A percentile compares a stretch with the other conserved stretches of the same genome.
Conservation (phyloP, 92 coral and sea anemone genomes). For the Diadumene lineata region DNA sequence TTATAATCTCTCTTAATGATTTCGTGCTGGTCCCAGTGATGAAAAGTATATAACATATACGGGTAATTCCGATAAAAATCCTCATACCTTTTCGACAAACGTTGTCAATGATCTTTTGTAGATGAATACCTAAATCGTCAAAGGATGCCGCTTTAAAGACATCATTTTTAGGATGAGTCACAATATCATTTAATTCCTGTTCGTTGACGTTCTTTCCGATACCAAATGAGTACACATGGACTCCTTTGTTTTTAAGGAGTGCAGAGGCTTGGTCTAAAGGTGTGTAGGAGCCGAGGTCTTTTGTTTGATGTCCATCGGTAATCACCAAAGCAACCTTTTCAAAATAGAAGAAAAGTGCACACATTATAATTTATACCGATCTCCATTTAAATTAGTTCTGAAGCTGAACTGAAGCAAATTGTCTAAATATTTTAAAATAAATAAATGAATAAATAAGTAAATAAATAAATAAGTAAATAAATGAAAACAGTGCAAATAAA, state of each 20-base stretch:
- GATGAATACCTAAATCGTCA: neutral
- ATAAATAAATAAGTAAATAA: too few species aligned
- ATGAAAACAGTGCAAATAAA: too few species aligned
- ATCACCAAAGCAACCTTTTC: constrained; percentile 44
- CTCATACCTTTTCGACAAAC: constrained; percentile 17
- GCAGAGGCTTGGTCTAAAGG: constrained; percentile 17
- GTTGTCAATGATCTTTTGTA: constrained; percentile 8
- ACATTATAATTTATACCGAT: too few species aligned
- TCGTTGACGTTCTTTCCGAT: constrained; percentile 21
- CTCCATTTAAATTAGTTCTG: too few species aligned
- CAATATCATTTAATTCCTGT: constrained; percentile 12
- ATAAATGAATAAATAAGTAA: too few species aligned
- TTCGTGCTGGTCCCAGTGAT: too few species aligned
- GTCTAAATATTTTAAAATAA: too few species aligned
- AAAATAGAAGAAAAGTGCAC: neutral
- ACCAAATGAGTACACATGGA: constrained; percentile 16
- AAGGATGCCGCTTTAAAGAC: constrained; percentile 3
- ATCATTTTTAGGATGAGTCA: constrained; percentile 1
- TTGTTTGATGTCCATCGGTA: constrained; percentile 47
- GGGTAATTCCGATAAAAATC: neutral
- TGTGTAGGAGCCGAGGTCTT: constrained; percentile 13
- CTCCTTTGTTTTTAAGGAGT: constrained; percentile 7
- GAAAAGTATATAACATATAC: too few species aligned
- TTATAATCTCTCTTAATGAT: too few species aligned
- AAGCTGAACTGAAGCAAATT: too few species aligned